Evolutionary conservation across 1,140 invertebrate genomes (phyloP).

Genomic region (Ips typographus): DNA sequence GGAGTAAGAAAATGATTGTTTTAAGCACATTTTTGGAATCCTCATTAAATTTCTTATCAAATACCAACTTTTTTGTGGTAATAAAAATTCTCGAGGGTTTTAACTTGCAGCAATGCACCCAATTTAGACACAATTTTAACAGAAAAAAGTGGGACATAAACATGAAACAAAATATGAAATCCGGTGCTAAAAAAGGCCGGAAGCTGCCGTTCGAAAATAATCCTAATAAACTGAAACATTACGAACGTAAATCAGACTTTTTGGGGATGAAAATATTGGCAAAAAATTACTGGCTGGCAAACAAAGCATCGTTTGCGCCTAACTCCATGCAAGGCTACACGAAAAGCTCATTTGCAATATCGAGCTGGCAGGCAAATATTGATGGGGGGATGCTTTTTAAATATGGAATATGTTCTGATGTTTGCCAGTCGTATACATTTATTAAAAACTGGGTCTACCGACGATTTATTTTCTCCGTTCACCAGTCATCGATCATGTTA

Average conservation of each 20-base stretch:
- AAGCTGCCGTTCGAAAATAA: too few relatives aligned
- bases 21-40: too few relatives aligned
- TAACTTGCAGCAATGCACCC: too few relatives aligned
- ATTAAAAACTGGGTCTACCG: conserved; percentile 7
- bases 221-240: not conserved
- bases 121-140: too few relatives aligned
- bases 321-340: not conserved
- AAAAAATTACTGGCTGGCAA: conserved; percentile 2
- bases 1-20: too few relatives aligned
- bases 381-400: conserved; percentile 15
- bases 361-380: conserved; percentile 14
- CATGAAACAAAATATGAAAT: too few relatives aligned
- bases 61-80: too few relatives aligned
- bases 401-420: conserved; percentile 21
- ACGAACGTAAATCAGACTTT: conserved; percentile 2
- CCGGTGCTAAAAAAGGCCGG: too few relatives aligned
- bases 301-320: conserved; percentile 4
- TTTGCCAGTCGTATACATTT: conserved; percentile 18
- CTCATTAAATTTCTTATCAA: too few relatives aligned
- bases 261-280: not conserved
- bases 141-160: too few relatives aligned
- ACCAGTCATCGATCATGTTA: conserved; percentile 1
- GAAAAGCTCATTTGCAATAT: conserved; percentile 14
- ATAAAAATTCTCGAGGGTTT: too few relatives aligned
- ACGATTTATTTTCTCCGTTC: conserved; percentile 1